A percentile compares a stretch with the other conserved stretches of the same genome.
Conservation (phyloP, 1,140 invertebrate genomes). For the Caerostris darwini region DNA sequence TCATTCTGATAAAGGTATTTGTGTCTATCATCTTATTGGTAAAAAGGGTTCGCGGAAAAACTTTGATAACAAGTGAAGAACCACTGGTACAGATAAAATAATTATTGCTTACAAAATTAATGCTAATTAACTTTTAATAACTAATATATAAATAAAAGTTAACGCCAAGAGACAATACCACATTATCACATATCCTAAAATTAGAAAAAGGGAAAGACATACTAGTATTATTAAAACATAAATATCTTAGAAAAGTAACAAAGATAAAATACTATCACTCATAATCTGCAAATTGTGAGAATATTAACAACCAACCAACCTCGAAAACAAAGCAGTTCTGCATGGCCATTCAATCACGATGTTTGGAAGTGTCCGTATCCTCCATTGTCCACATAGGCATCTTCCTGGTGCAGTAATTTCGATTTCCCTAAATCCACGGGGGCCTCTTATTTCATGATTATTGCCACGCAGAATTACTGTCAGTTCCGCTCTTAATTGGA, state of each 20-base stretch:
- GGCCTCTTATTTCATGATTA: slow-evolving; percentile 35
- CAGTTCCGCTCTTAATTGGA: slow-evolving; percentile 23
- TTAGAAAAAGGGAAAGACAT: no score
- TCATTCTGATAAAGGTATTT: no score
- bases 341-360: neutral
- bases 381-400: neutral
- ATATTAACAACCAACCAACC: neutral
- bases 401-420: neutral
- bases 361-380: neutral
- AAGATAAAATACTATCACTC: neutral
- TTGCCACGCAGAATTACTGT: slow-evolving; percentile 31
- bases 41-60: no score
- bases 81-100: no score
- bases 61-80: no score
- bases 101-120: no score
- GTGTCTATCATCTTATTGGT: no score
- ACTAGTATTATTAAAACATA: no score
- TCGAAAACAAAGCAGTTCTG: neutral
- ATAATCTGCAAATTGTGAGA: neutral
- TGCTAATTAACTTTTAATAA: no score
- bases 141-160: no score
- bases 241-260: neutral
- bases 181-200: no score
- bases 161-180: no score
- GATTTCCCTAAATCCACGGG: neutral